phyloP scores from a whole-genome alignment of 2,797 vertebrate species.

The Pangasius djambal region DNA sequence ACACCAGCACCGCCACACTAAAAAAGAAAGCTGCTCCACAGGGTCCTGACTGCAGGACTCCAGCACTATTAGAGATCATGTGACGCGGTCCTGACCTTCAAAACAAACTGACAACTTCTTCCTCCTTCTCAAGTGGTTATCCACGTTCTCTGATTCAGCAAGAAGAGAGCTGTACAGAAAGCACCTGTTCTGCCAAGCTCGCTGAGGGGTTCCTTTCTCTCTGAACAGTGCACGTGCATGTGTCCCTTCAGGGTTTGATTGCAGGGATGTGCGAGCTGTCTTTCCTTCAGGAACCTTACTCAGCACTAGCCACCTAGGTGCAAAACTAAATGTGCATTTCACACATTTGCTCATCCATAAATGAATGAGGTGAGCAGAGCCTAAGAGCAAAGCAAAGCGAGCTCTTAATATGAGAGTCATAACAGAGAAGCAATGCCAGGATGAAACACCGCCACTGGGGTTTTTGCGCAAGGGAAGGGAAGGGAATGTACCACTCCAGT shows the following conservation, averaged over 20 bases:
- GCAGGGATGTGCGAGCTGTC: neutral
- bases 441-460: conserved; percentile 48
- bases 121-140: neutral
- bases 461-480: neutral
- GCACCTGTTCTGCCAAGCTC: neutral
- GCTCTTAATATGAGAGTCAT: conserved; percentile 49
- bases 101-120: conserved; percentile 6
- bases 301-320: conserved; percentile 25
- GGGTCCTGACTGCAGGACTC: neutral
- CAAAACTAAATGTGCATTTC: conserved; percentile 56
- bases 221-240: neutral
- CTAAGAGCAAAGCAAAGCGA: conserved; percentile 57
- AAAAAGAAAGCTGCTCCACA: conserved; percentile 1
- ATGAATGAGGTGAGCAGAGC: conserved; percentile 59
- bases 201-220: neutral
- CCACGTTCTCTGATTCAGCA: neutral
- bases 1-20: neutral
- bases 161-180: neutral
- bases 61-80: neutral
- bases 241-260: neutral
- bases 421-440: conserved; percentile 46
- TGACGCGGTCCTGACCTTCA: conserved; percentile 21
- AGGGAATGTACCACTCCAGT: neutral
- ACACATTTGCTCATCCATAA: conserved; percentile 58
- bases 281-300: conserved; percentile 5